A percentile compares a stretch with the other conserved stretches of the same genome.
Evolutionary conservation across 2,888 invertebrate genomes (phyloP).

Genomic region (Cepaea hortensis): DNA sequence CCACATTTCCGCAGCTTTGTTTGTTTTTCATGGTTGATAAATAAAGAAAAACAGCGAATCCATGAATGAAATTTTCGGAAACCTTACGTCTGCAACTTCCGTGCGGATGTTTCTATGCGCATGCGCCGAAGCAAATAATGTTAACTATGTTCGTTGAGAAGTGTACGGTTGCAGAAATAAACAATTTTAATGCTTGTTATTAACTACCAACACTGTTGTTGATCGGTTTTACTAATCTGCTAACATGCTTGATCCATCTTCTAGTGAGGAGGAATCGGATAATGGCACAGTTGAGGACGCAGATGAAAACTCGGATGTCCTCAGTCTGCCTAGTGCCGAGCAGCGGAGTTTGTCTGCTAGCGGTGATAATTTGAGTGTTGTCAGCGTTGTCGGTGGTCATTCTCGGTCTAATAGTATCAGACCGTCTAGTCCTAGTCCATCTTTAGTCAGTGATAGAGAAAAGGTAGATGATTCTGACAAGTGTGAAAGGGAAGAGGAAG

Average conservation of each 20-base stretch:
- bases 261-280: constrained; percentile 95
- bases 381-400: constrained; percentile 61
- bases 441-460: constrained; percentile 89
- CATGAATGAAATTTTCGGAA: too few species aligned
- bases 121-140: constrained; percentile 45
- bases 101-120: constrained; percentile 22
- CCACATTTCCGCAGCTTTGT: too few species aligned
- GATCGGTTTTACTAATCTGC: constrained; percentile 19
- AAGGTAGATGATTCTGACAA: constrained; percentile 82
- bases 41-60: too few species aligned
- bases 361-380: constrained; percentile 74
- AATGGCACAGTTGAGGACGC: constrained; percentile 84
- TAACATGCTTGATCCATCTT: constrained; percentile 94
- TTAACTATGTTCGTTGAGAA: constrained; percentile 26
- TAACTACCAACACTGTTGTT: background rate
- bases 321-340: constrained; percentile 73
- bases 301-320: constrained; percentile 70
- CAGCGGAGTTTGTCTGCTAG: constrained; percentile 75
- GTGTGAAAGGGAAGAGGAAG: constrained; percentile 96
- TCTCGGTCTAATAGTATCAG: constrained; percentile 81
- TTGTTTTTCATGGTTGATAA: too few species aligned
- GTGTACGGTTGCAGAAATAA: constrained; percentile 25
- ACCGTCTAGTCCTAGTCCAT: constrained; percentile 92
- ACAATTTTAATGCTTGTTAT: constrained; percentile 15
- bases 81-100: constrained; percentile 8